These are phyloP conservation scores for Stratiomys singularior DNA, from an alignment of 2,888 invertebrate species.

Conservation along the genomic window DNA sequence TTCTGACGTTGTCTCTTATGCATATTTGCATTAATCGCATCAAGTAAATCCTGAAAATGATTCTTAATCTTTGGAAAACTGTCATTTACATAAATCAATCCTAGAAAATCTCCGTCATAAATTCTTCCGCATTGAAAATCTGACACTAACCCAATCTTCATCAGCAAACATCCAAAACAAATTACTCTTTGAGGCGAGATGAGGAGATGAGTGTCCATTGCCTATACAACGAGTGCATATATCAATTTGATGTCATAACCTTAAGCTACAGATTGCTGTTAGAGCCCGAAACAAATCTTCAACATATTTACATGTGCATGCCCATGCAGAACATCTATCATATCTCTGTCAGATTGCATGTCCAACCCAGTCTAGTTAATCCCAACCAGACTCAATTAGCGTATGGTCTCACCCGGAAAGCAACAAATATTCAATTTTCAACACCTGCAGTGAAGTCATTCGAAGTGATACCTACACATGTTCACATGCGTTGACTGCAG, in stretches of 20 bases:
- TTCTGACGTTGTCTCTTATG: too few species aligned
- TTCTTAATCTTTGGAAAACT: background rate
- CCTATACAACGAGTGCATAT: background rate
- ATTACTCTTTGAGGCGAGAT: background rate
- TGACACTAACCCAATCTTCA: background rate
- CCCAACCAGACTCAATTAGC: background rate
- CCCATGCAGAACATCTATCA: too few species aligned
- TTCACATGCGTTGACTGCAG: background rate
- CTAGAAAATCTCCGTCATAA: background rate
- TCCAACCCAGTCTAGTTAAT: background rate
- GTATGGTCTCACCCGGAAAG: constrained; percentile 9
- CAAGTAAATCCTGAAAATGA: too few species aligned
- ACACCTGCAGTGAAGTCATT: background rate
- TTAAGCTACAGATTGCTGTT: too few species aligned
- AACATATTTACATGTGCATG: too few species aligned
- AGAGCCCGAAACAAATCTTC: too few species aligned
- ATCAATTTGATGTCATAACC: background rate
- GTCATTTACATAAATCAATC: background rate
- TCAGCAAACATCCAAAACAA: too few species aligned
- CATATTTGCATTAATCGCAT: too few species aligned
- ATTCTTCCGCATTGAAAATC: constrained; percentile 1
- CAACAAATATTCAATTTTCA: background rate
- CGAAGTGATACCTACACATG: background rate
- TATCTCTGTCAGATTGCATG: background rate
- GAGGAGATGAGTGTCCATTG: background rate